Conservation (phyloP, 2,797 vertebrate genomes). For the Malacoraja senta region DNA sequence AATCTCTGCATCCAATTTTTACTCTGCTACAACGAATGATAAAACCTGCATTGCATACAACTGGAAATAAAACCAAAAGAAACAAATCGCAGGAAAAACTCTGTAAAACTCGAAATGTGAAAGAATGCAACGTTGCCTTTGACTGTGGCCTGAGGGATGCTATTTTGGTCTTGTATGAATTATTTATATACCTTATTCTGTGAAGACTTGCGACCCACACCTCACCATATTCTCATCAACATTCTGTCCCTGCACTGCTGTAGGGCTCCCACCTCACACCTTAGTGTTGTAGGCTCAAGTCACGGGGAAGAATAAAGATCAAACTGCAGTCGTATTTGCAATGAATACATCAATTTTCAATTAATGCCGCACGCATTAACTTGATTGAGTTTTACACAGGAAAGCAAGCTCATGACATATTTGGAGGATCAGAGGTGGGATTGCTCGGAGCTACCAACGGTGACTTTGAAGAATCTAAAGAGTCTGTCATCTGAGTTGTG, state of each 20-base stretch:
- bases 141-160: neutral
- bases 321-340: neutral
- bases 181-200: neutral
- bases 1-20: neutral
- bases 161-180: slow-evolving; percentile 4
- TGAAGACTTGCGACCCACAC: too few relatives aligned
- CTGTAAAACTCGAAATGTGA: neutral
- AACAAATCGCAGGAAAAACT: neutral
- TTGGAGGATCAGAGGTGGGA: neutral
- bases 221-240: slow-evolving; percentile 18
- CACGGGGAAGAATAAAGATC: neutral
- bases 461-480: neutral
- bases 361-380: neutral
- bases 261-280: neutral
- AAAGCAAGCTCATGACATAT: neutral
- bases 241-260: neutral
- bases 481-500: neutral
- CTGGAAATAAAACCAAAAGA: neutral
- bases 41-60: neutral
- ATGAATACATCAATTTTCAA: slow-evolving; percentile 26
- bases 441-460: neutral
- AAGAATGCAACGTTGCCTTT: neutral
- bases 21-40: neutral
- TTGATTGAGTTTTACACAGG: neutral
- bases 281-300: neutral